Percentiles rank a stretch among this genome's conserved stretches.
These are phyloP conservation scores for Palythoa grandiflora DNA, from an alignment of 92 coral and sea anemone species.

Conservation along the genomic window DNA sequence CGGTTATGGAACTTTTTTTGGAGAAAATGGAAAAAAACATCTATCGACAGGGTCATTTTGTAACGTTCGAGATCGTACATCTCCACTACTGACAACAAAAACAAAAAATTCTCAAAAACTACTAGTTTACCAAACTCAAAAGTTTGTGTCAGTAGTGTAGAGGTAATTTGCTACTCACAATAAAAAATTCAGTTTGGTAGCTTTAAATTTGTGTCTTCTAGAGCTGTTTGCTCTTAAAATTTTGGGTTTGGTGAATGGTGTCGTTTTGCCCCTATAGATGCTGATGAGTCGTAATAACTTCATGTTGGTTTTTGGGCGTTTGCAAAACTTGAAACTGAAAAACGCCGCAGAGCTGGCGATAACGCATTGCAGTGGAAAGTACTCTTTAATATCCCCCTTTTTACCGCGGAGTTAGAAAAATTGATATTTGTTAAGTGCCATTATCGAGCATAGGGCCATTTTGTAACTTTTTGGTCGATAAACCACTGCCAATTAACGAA, in stretches of 20 bases:
- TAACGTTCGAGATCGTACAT: neutral
- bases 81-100: neutral
- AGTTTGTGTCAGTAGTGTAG: neutral
- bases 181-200: neutral
- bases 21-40: neutral
- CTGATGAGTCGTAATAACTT: conserved; percentile 3
- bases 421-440: too few relatives aligned
- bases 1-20: neutral
- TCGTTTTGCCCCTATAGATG: conserved; percentile 7
- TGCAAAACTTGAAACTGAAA: conserved; percentile 23
- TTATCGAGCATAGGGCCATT: neutral
- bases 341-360: conserved; percentile 23
- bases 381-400: conserved; percentile 6
- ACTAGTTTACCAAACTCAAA: neutral
- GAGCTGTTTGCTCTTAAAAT: neutral
- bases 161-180: neutral
- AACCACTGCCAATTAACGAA: too few relatives aligned
- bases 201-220: conserved; percentile 2
- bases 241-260: conserved; percentile 15
- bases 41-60: conserved; percentile 22
- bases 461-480: neutral
- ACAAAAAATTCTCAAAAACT: neutral
- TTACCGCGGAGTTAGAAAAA: conserved; percentile 28
- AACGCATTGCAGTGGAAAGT: conserved; percentile 19
- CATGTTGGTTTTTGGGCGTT: conserved; percentile 20